Conservation (phyloP, 2,113 vertebrate genomes). For the Emydura subglobosa region DNA sequence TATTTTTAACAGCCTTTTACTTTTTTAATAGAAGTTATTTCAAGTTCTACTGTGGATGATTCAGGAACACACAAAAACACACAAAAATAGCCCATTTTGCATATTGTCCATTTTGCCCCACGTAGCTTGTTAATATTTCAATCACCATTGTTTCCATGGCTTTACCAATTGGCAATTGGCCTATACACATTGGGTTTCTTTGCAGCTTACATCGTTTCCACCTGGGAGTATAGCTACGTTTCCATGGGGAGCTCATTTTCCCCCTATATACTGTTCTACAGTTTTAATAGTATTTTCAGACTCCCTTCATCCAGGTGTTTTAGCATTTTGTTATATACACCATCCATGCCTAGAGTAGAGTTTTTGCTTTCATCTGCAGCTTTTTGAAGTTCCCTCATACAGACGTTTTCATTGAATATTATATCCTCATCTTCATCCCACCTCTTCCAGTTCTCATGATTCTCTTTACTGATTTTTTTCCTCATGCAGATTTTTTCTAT, state of each 20-base stretch:
- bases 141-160: background rate
- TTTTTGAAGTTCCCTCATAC: background rate
- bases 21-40: background rate
- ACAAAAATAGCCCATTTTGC: background rate
- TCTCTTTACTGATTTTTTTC: background rate
- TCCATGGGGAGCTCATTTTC: background rate
- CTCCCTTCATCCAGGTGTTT: background rate
- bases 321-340: background rate
- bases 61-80: background rate
- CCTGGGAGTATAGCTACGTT: background rate
- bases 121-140: background rate
- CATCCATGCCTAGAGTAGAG: background rate
- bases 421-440: background rate
- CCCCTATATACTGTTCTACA: background rate
- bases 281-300: background rate
- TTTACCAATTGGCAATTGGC: background rate
- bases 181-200: background rate
- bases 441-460: background rate
- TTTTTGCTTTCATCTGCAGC: background rate
- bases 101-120: background rate
- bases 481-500: background rate
- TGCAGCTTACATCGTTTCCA: background rate
- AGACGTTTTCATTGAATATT: background rate
- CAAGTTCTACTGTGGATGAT: background rate
- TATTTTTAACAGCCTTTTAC: background rate